Evolutionary conservation across 2,888 invertebrate species (phyloP).

Genomic region (Chesias legatella): DNA sequence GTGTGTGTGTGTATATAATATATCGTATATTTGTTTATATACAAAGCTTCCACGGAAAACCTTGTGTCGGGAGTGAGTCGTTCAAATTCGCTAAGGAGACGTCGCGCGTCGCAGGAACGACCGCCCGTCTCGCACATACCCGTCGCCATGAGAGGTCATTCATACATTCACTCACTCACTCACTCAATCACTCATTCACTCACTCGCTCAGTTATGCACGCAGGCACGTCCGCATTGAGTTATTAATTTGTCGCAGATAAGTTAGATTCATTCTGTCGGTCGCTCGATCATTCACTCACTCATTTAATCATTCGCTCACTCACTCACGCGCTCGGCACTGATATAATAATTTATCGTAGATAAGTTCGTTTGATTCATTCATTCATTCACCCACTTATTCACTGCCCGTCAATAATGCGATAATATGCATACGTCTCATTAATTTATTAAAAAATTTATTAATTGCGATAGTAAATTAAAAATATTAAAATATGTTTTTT

Average conservation of each 20-base stretch:
- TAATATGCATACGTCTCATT: too few species aligned
- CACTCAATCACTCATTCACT: neutral
- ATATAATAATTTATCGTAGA: too few species aligned
- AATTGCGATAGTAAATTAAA: too few species aligned
- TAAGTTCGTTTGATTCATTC: too few species aligned
- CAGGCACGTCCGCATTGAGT: too few species aligned
- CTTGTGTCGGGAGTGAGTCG: constrained; percentile 58
- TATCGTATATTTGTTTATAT: neutral
- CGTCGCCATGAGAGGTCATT: constrained; percentile 65
- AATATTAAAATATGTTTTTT: too few species aligned
- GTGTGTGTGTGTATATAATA: too few species aligned
- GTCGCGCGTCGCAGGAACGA: constrained; percentile 68
- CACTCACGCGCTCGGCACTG: too few species aligned
- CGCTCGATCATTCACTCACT: neutral
- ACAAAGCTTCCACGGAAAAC: constrained; percentile 66
- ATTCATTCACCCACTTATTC: constrained; percentile 1
- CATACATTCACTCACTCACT: constrained; percentile 1
- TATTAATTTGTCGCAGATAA: too few species aligned
- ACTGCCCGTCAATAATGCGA: too few species aligned
- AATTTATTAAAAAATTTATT: too few species aligned
- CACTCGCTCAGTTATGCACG: neutral
- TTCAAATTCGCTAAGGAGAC: constrained; percentile 54
- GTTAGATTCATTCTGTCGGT: too few species aligned
- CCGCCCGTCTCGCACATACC: constrained; percentile 73
- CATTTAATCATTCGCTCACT: neutral